Conservation (phyloP, 2,113 vertebrate genomes). For the Zosterops borbonicus region DNA sequence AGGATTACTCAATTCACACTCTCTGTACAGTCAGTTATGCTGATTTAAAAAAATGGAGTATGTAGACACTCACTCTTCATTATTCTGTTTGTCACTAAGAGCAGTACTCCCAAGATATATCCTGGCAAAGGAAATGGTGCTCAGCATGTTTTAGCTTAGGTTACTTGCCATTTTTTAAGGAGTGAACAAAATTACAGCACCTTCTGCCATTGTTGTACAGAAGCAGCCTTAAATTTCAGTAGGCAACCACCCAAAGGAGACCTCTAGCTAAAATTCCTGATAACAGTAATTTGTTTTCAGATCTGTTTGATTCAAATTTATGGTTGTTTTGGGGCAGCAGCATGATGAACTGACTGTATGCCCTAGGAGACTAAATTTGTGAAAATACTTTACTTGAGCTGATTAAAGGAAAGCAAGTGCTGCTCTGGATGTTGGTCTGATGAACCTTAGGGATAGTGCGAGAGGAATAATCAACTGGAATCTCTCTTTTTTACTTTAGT, state of each 20-base stretch:
- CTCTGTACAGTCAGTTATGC: not conserved
- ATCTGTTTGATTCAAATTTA: not conserved
- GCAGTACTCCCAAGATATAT: not conserved
- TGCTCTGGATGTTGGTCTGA: not conserved
- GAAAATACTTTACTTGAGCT: not conserved
- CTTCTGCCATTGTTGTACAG: not conserved
- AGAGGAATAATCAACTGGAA: not conserved
- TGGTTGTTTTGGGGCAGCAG: not conserved
- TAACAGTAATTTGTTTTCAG: not conserved
- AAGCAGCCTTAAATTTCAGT: not conserved
- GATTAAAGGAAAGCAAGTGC: not conserved
- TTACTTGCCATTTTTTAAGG: not conserved
- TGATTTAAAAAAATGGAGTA: not conserved
- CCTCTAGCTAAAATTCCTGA: not conserved
- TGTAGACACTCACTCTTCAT: not conserved
- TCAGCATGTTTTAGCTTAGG: not conserved
- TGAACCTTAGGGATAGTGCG: not conserved
- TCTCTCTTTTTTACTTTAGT: not conserved
- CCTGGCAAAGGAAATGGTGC: not conserved
- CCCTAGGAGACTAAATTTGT: not conserved
- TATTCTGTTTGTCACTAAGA: not conserved
- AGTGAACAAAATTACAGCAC: not conserved
- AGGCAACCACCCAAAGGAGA: not conserved
- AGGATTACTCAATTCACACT: not conserved
- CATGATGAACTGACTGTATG: not conserved